Conservation (phyloP, 2,888 invertebrate species). For the Phyllotreta cruciferae region DNA sequence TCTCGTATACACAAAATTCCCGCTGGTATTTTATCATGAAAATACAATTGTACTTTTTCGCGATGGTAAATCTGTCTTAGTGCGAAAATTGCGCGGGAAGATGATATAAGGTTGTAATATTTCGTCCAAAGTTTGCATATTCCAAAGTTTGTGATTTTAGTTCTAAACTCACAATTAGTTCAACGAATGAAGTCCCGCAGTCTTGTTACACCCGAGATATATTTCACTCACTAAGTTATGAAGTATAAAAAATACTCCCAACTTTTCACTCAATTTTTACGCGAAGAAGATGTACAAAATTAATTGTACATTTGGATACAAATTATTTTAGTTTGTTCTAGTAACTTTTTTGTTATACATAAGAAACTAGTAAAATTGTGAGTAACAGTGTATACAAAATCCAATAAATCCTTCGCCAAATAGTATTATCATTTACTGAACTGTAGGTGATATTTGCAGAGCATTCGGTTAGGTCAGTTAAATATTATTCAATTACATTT, state of each 20-base stretch:
- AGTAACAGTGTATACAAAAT: no score
- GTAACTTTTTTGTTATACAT: no score
- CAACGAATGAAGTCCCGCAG: conserved; percentile 8
- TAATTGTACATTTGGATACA: no score
- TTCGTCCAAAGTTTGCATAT: conserved; percentile 45
- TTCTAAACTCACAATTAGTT: conserved; percentile 53
- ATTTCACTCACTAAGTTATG: conserved; percentile 1
- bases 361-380: no score
- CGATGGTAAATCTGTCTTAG: conserved; percentile 40
- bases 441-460: background rate
- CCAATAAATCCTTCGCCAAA: no score
- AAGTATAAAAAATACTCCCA: background rate
- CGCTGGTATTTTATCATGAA: conserved; percentile 37
- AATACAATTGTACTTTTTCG: conserved; percentile 40
- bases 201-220: conserved; percentile 1
- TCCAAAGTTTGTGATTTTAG: conserved; percentile 48
- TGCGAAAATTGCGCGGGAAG: conserved; percentile 38
- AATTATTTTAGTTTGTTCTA: no score
- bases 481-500: conserved; percentile 3
- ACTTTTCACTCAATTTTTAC: conserved; percentile 7
- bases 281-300: no score
- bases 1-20: conserved; percentile 37
- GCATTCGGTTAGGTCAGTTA: background rate
- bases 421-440: no score
- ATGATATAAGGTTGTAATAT: conserved; percentile 46